Conservation (phyloP, 2,888 invertebrate genomes). For the Thelaira solivaga region DNA sequence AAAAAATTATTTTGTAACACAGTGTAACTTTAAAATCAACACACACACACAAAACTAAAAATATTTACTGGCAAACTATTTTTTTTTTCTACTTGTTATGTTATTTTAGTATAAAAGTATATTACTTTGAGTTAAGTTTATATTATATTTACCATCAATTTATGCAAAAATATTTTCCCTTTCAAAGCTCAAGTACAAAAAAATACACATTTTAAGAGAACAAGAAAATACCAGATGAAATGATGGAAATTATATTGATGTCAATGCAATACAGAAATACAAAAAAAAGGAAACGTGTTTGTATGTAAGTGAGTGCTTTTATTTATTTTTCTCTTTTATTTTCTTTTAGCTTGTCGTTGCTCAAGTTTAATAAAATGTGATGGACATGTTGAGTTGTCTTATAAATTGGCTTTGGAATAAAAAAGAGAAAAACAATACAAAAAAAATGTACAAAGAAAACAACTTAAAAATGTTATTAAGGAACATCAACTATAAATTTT, state of each 20-base stretch:
- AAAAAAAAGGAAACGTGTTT: background rate
- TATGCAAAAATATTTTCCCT: slow-evolving; percentile 14
- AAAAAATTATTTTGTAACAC: too few relatives aligned
- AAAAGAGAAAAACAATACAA: background rate
- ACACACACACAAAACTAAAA: background rate
- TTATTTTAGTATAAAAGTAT: background rate
- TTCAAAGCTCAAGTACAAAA: background rate
- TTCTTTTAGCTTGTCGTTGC: background rate
- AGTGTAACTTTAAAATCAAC: background rate
- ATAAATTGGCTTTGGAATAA: slow-evolving; percentile 9
- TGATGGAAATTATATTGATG: background rate
- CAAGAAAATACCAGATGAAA: background rate
- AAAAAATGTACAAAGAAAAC: background rate
- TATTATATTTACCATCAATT: slow-evolving; percentile 18
- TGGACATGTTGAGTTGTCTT: background rate
- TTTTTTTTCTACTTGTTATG: too few relatives aligned
- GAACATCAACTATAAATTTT: too few relatives aligned
- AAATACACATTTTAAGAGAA: background rate
- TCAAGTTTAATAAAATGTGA: background rate
- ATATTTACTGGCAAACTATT: too few relatives aligned
- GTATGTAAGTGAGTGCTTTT: background rate
- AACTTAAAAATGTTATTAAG: too few relatives aligned
- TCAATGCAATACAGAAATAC: background rate
- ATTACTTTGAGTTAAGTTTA: background rate
- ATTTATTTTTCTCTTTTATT: background rate